Percentiles rank a stretch among this genome's conserved stretches.
These are phyloP conservation scores for Drosophila nigritarsus DNA, from an alignment of 2,888 invertebrate genomes.

Conservation along the genomic window DNA sequence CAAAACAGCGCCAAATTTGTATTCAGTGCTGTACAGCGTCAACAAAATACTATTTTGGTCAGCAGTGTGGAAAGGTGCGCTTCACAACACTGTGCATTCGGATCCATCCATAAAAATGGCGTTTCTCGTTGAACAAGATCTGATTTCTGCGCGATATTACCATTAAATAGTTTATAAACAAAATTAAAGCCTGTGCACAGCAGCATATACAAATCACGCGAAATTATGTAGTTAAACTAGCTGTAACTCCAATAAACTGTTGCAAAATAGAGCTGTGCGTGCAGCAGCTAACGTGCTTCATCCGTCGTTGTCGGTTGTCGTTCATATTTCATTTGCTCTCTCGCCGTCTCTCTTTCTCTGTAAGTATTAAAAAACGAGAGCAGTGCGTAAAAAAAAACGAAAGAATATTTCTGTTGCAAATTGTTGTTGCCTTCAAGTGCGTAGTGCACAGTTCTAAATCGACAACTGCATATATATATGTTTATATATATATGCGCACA, in stretches of 20 bases:
- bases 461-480: constrained; percentile 12
- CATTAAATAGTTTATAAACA: constrained; percentile 53
- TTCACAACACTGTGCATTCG: constrained; percentile 42
- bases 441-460: constrained; percentile 37
- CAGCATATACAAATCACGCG: constrained; percentile 27
- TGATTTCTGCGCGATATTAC: constrained; percentile 61
- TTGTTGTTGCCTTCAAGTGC: constrained; percentile 47
- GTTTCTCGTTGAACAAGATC: constrained; percentile 68
- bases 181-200: constrained; percentile 32
- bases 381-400: constrained; percentile 65
- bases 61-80: constrained; percentile 25
- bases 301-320: constrained; percentile 36
- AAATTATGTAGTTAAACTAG: constrained; percentile 57
- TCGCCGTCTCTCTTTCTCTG: constrained; percentile 60
- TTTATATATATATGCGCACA: background rate
- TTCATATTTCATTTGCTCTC: constrained; percentile 51
- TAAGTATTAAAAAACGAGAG: constrained; percentile 60
- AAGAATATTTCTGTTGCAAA: constrained; percentile 62
- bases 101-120: constrained; percentile 73
- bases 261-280: constrained; percentile 36
- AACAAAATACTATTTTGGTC: constrained; percentile 7
- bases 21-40: constrained; percentile 29
- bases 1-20: constrained; percentile 44
- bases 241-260: constrained; percentile 33
- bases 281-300: constrained; percentile 36